Percentiles rank a stretch among this genome's conserved stretches.
Evolutionary conservation across 2,113 vertebrate species (phyloP).

Genomic region (Amphiprion percula): DNA sequence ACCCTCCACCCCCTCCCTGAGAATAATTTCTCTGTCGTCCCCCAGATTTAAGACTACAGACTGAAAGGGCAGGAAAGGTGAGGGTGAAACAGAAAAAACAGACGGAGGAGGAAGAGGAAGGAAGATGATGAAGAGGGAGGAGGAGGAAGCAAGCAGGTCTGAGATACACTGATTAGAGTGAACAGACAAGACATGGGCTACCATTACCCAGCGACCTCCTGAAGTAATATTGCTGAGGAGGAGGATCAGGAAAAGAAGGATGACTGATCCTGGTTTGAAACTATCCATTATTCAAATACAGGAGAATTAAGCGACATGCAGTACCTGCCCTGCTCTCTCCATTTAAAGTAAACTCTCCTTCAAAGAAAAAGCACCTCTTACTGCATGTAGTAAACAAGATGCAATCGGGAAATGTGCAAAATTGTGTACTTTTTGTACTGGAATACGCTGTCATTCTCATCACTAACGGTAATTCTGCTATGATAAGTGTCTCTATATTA

Average conservation of each 20-base stretch:
- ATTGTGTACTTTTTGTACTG: no score
- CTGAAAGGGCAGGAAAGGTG: slow-evolving; percentile 25
- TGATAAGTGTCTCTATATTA: no score
- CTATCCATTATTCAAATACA: slow-evolving; percentile 75
- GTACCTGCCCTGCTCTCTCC: no score
- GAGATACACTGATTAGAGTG: slow-evolving; percentile 46
- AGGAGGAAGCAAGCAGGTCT: slow-evolving; percentile 16
- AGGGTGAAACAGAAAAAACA: slow-evolving; percentile 22
- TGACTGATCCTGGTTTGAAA: slow-evolving; percentile 62
- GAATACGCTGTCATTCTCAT: no score
- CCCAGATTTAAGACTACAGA: slow-evolving; percentile 40
- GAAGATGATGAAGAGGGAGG: background rate
- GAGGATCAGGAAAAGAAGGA: slow-evolving; percentile 18
- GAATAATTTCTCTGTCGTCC: slow-evolving; percentile 11
- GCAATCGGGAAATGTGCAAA: no score
- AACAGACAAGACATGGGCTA: slow-evolving; percentile 58
- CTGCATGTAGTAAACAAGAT: no score
- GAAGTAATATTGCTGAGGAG: slow-evolving; percentile 24
- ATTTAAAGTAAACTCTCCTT: no score
- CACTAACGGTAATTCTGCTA: no score
- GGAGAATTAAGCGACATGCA: background rate
- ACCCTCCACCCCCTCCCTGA: slow-evolving; percentile 11
- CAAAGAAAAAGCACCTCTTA: no score
- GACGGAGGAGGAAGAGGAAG: slow-evolving; percentile 9
- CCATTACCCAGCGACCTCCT: slow-evolving; percentile 48